Base-by-base conservation (phyloP, 2,113 vertebrate genomes). In the Anarrhichthys ocellatus region DNA sequence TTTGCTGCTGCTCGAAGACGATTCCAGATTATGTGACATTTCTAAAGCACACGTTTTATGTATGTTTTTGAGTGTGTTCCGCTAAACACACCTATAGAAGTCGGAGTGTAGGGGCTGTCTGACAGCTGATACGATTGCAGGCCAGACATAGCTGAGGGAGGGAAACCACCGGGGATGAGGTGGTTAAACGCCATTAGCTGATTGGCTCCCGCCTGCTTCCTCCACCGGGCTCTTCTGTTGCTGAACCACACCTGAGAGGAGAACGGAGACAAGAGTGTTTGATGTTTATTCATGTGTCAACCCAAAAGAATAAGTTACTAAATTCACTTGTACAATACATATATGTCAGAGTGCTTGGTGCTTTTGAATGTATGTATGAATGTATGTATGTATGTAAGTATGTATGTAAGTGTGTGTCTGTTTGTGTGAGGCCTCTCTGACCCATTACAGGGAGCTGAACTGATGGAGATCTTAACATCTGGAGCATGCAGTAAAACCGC, bases 131-230 rank as follows among this genome's bases (percentile, higher is more conserved):
- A 99, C 0, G 97, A 94, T 9, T 98, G 97, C 88, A 99, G 81
- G 44, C 97, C 96, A 0, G 98, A 96, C 98, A 99, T 99, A 50
- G 97, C 97, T 0, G 97, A 96, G 68, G 98, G 97, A 70, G 98
- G 98, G 86, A 99, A 99, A 5, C 97, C 98, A 78, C 98, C 98
- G 8, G 98, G 98, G 91, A 99, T 99, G 92, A 99, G 96, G 89
- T 99, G 98, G 94, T 99, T 99, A 91, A 99, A 99, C 61, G 98
- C 98, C 98, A 99, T 98, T 87, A 99, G 96, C 79, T 99, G 98
- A 94, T 98, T 99, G 90, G 98, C 98, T 88, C 98, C 98, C 82
- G 98, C 98, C 95, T 99, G 98, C 73, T 99, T 99, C 95, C 98
- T 99, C 98, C 98, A 99, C 85, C 98, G 94, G 83, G 98, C 98